A percentile compares a stretch with the other conserved stretches of the same genome.
Conservation (phyloP, 2,797 vertebrate genomes). For the Threskiornis aethiopicus region DNA sequence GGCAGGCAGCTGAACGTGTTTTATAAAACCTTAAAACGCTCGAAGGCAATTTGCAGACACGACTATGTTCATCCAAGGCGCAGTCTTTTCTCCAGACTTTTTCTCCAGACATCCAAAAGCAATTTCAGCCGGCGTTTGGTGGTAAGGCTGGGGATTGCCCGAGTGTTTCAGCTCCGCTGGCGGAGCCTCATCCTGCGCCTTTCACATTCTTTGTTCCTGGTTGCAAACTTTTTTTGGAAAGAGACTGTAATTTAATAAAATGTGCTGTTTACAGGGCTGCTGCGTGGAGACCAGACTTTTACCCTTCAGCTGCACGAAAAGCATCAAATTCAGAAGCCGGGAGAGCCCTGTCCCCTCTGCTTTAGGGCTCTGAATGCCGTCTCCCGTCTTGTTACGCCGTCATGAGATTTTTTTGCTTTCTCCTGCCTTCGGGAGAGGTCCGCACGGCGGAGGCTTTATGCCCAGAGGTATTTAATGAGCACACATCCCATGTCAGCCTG, state of each 20-base stretch:
- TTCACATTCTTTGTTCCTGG: background rate
- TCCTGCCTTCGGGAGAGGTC: fast-evolving
- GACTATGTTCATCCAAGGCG: background rate
- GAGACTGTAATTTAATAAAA: background rate
- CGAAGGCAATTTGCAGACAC: background rate
- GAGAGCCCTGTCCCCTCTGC: background rate
- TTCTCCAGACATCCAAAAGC: background rate
- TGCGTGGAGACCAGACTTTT: background rate
- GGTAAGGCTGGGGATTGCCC: background rate
- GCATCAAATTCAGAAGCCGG: background rate
- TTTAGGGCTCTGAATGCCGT: background rate
- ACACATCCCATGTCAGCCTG: too few species aligned
- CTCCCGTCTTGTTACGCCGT: background rate
- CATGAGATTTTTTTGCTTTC: background rate
- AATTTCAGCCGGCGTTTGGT: background rate
- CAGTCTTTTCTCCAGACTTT: background rate
- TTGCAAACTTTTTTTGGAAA: background rate
- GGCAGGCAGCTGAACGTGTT: background rate
- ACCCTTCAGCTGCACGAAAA: background rate
- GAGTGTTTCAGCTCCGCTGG: background rate
- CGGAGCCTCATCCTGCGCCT: background rate
- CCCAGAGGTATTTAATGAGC: background rate
- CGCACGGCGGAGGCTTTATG: background rate
- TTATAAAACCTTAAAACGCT: background rate
- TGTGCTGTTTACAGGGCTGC: background rate